Percentiles rank a stretch among this genome's conserved stretches.
Evolutionary conservation across 2,888 invertebrate species (phyloP).

Genomic region (Sabellastarte sp.): DNA sequence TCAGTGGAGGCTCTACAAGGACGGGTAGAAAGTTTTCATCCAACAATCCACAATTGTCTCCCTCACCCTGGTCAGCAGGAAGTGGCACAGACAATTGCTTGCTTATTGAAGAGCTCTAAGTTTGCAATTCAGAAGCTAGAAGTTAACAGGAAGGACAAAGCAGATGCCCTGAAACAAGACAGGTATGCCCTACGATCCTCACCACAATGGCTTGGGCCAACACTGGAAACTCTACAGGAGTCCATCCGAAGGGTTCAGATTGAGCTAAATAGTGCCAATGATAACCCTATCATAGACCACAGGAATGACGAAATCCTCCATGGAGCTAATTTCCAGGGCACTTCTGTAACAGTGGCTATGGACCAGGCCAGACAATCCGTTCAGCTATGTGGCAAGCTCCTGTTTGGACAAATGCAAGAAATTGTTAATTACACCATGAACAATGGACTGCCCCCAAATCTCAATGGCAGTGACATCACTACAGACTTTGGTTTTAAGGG

Average conservation of each 20-base stretch:
- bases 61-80: conserved; percentile 30
- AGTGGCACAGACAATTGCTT: conserved; percentile 21
- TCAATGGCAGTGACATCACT: conserved; percentile 31
- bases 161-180: conserved; percentile 28
- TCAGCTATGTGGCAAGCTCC: conserved; percentile 37
- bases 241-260: conserved; percentile 19
- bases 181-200: conserved; percentile 31
- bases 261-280: conserved; percentile 33
- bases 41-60: conserved; percentile 25
- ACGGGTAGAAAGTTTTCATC: conserved; percentile 30
- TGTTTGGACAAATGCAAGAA: conserved; percentile 38
- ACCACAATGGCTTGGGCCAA: conserved; percentile 34
- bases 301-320: conserved; percentile 21
- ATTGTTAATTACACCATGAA: conserved; percentile 32
- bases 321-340: conserved; percentile 35
- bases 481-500: conserved; percentile 40
- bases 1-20: conserved; percentile 18
- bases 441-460: conserved; percentile 36
- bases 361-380: conserved; percentile 36
- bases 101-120: conserved; percentile 22
- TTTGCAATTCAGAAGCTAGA: conserved; percentile 15
- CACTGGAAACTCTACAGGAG: conserved; percentile 21
- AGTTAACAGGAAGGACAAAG: conserved; percentile 14
- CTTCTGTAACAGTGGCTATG: conserved; percentile 30
- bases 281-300: conserved; percentile 36